Percentiles rank a stretch among this genome's conserved stretches.
Evolutionary conservation across 2,113 vertebrate genomes (phyloP).

Genomic region (Chamaetylas fuelleborni): DNA sequence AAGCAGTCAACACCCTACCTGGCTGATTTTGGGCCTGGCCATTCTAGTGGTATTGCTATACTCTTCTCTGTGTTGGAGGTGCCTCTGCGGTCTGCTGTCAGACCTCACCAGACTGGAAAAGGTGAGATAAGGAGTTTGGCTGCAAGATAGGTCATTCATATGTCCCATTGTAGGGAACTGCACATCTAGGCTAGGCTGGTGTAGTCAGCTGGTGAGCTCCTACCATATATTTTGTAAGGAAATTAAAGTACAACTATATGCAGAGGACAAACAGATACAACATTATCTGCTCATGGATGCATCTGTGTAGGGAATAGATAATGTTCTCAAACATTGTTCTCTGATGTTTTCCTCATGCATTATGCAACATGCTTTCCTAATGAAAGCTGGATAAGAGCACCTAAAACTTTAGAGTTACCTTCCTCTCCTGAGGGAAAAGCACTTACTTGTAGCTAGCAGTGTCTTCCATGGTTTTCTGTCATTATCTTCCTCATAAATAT

Average conservation of each 20-base stretch:
- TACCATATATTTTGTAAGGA: not conserved
- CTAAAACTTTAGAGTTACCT: slow-evolving; percentile 5
- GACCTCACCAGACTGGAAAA: not conserved
- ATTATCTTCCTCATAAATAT: slow-evolving; percentile 7
- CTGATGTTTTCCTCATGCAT: slow-evolving; percentile 39
- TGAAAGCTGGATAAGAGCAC: slow-evolving; percentile 14
- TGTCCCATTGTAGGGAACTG: not conserved
- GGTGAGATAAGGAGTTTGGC: not conserved
- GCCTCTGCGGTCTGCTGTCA: not conserved
- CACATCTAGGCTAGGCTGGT: not conserved
- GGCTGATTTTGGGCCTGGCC: fast-evolving
- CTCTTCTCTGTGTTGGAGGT: not conserved
- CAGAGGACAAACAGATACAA: not conserved
- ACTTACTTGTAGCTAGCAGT: not conserved
- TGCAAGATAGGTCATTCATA: not conserved
- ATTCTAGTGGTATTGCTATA: not conserved
- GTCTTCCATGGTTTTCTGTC: slow-evolving; percentile 25
- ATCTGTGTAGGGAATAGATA: not conserved
- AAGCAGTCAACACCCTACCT: not conserved
- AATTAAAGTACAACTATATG: not conserved
- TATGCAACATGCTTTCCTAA: slow-evolving; percentile 33
- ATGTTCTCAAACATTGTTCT: slow-evolving; percentile 27
- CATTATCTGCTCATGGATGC: not conserved
- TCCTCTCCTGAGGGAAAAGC: slow-evolving; percentile 38
- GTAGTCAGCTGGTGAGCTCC: not conserved